Percentiles rank a stretch among this genome's conserved stretches.
phyloP scores from a whole-genome alignment of 2,888 invertebrate genomes.

The Orthonevra nobilis region DNA sequence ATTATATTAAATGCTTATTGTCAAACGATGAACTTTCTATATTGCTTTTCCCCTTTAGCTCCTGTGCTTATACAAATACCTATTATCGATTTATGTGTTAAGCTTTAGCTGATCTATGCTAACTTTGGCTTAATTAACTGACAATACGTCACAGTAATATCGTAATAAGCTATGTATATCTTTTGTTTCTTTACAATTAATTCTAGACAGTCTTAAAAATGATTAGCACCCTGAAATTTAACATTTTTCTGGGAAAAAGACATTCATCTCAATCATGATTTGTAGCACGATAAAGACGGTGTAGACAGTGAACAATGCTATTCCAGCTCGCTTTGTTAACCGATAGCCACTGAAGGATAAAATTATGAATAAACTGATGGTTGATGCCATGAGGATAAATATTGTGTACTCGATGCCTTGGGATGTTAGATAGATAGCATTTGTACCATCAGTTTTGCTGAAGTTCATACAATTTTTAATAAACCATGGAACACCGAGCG shows the following conservation, averaged over 20 bases:
- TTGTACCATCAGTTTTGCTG: constrained; percentile 76
- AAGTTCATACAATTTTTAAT: constrained; percentile 85
- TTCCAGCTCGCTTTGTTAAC: constrained; percentile 86
- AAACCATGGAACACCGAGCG: constrained; percentile 92
- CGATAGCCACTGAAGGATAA: constrained; percentile 86
- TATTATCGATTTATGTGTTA: too few relatives aligned
- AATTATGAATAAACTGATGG: constrained; percentile 85
- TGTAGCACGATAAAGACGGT: constrained; percentile 87
- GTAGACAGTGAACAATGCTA: constrained; percentile 85
- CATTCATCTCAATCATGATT: constrained; percentile 88
- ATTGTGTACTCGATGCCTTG: constrained; percentile 91
- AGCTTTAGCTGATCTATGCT: too few relatives aligned
- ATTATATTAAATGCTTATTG: too few relatives aligned
- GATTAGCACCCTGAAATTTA: constrained; percentile 5
- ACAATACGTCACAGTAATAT: constrained; percentile 14
- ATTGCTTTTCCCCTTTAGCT: too few relatives aligned
- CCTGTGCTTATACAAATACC: too few relatives aligned
- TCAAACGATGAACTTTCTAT: too few relatives aligned
- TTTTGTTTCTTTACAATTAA: constrained; percentile 13
- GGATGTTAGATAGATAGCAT: constrained; percentile 85
- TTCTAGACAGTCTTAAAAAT: constrained; percentile 72
- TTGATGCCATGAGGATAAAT: constrained; percentile 88
- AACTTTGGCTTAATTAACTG: not conserved
- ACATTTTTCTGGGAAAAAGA: constrained; percentile 82
- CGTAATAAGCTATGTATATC: constrained; percentile 28